Evolutionary conservation across 2,113 vertebrate genomes (phyloP), one percentile per base, ranked within the genome.

Genomic region (Synchiropus splendidus): DNA sequence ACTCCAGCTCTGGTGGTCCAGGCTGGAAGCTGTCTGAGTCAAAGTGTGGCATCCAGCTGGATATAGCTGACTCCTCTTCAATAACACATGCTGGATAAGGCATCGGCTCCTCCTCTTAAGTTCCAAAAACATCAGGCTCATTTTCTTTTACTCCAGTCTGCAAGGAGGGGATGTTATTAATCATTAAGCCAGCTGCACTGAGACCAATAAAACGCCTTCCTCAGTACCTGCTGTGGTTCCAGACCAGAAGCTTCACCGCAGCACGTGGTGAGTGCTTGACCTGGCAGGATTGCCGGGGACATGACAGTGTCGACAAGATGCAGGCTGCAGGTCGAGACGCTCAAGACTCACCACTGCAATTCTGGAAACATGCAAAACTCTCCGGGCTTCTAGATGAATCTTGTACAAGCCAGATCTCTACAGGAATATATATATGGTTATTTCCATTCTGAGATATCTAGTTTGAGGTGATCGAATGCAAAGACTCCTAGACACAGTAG

Each of bases 281-380:
- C n/a, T 0, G 53, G 55, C 54, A 74, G 42, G 4, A 57, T 48
- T 0, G 54, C 45, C 60, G 73, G 3, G 39, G 88, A 89, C 31
- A n/a, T n/a, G n/a, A n/a, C n/a, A n/a, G n/a, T n/a, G n/a, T 89
- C 85, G 0, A 88, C 87, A 4, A 88, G 86, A 54, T 89, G 84
- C 41, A 74, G 39, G 41, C 45, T 11, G 64, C 15, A 47, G 75
- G 82, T 86, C 83, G 10, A 94, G 77, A 1, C 88, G 83, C 45
- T 91, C 88, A 69, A 92, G 56, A 2, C 74, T 63, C 42, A 93
- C 91, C 0, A 85, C 87, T 10, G 92, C 87, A 32, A 86, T 71
- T 64, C 31, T 30, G 53, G 74, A 62, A 45, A 54, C 62, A 61
- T 65, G 70, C 67, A 78, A 68, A 61, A 80, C 67, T 41, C 66